Evolutionary conservation across 1,140 invertebrate genomes (phyloP).

Genomic region (Triops cancriformis): DNA sequence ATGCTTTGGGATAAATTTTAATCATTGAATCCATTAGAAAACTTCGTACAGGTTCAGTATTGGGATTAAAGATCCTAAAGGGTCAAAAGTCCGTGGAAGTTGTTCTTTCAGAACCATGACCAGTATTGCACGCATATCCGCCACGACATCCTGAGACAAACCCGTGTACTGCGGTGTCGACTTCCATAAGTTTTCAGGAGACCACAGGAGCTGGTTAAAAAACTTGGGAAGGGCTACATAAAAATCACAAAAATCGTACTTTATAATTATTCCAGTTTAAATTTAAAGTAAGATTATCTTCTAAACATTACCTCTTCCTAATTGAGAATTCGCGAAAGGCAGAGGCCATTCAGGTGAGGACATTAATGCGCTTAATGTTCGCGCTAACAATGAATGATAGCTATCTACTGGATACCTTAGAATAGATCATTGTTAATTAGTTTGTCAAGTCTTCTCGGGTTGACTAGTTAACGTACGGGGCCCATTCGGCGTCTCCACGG

Average conservation of each 20-base stretch:
- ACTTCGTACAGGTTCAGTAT: background rate
- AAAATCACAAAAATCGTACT: no score
- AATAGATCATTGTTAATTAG: background rate
- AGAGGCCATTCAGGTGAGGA: background rate
- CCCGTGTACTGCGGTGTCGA: background rate
- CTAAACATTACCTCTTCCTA: background rate
- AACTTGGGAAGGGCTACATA: conserved; percentile 9
- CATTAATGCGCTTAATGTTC: background rate
- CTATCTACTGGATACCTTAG: background rate
- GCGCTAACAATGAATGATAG: background rate
- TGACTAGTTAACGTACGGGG: background rate
- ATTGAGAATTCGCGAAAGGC: background rate
- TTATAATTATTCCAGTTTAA: no score
- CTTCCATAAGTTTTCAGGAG: background rate
- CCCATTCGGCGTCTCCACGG: background rate
- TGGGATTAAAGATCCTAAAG: background rate
- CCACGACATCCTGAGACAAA: background rate
- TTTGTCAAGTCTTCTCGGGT: background rate
- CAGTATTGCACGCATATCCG: background rate
- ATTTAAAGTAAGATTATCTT: background rate
- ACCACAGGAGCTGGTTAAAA: conserved; percentile 19
- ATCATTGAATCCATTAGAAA: background rate
- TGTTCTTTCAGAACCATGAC: conserved; percentile 15
- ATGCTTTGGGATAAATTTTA: background rate
- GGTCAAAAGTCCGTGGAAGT: conserved; percentile 17